Evolutionary conservation across 2,888 invertebrate species (phyloP), one percentile per base, ranked within the genome.

Genomic region (Ceramica pisi): DNA sequence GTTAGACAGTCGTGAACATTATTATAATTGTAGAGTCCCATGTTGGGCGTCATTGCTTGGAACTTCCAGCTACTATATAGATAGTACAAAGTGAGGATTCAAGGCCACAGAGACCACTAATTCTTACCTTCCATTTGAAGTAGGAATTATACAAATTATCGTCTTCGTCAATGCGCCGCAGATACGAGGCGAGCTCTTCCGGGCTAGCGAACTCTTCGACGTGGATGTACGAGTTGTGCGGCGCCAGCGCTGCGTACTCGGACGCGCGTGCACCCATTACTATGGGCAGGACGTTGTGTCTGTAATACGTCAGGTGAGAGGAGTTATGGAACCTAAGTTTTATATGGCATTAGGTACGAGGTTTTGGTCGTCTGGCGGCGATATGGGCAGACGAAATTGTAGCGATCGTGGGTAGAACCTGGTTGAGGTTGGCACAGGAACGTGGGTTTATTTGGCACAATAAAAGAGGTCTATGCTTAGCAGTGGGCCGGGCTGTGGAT

Each of bases 211-310:
- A 99, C 92, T 99, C 99, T 90, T 99, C 99, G 31, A 99, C 99
- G 94, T 99, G 99, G 74, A 99, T 98, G 95, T 98, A 99, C 6
- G 99, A 99, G 86, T 98, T 97, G 90, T 98, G 97, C 0, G 99
- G 99, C 4, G 99, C 98, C 82, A 97, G 97, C 59, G 98, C 97
- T 75, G 97, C 98, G 93, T 99, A 99, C 91, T 99, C 99, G 72
- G 98, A 97, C 1, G 98, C 98, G 59, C 98, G 97, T 0, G 98
- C 99, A 1, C 99, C 99, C 99, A 99, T 99, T 72, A 99, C 99
- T 82, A 99, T 98, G 0, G 99, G 99, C 81, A 99, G 93, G 57
- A 99, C 97, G 92, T 98, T 98, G 82, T 95, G 96, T 79, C 95
- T 95, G 84, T 12, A 66, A 63, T 19, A 72, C 2, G 26, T 16